Evolutionary conservation across 2,888 invertebrate genomes (phyloP).

Genomic region (Colletes collaris): DNA sequence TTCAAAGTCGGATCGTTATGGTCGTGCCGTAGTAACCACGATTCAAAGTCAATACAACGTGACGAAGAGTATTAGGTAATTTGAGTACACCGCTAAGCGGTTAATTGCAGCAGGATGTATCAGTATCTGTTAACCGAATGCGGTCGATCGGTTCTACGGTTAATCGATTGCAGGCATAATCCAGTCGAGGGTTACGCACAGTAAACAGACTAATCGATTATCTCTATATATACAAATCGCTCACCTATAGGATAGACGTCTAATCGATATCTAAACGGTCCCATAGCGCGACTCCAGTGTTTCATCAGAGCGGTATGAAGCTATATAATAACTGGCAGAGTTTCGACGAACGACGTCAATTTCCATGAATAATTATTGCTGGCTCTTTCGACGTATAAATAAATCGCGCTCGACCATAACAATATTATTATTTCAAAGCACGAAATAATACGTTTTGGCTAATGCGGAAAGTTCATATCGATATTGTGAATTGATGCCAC

Average conservation of each 20-base stretch:
- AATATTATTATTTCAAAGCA: neutral
- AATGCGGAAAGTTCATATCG: no score
- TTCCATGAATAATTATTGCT: neutral
- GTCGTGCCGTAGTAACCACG: constrained; percentile 24
- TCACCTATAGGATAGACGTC: constrained; percentile 44
- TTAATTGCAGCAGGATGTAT: constrained; percentile 69
- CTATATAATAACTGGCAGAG: neutral
- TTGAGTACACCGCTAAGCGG: constrained; percentile 68
- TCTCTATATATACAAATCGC: constrained; percentile 68
- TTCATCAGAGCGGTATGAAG: constrained; percentile 12
- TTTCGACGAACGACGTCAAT: neutral
- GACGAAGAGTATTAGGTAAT: constrained; percentile 68
- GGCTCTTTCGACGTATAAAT: neutral
- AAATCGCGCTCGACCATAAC: no score
- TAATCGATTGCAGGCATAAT: constrained; percentile 71
- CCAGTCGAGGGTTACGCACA: constrained; percentile 65
- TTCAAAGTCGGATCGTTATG: constrained; percentile 36
- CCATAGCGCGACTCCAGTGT: constrained; percentile 15
- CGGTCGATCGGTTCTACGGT: constrained; percentile 67
- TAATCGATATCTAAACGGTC: constrained; percentile 64
- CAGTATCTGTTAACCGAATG: constrained; percentile 70
- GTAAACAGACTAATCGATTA: constrained; percentile 71
- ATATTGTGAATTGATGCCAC: no score
- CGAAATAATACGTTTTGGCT: no score
- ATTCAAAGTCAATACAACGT: constrained; percentile 64